These are phyloP conservation scores for Sebastes minor DNA, from an alignment of 2,797 vertebrate species.

Conservation along the genomic window DNA sequence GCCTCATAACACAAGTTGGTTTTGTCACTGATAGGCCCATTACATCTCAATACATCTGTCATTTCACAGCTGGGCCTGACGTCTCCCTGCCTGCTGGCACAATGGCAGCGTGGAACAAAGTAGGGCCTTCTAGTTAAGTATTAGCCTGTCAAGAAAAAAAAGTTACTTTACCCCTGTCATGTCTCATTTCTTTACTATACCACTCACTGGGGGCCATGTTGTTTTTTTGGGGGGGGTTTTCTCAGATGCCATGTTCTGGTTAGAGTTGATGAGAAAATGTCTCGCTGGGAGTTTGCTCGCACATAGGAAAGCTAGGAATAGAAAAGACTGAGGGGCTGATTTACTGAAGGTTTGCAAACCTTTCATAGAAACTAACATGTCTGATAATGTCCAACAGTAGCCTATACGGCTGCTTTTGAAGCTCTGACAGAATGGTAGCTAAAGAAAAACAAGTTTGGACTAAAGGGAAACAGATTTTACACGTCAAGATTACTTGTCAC, in stretches of 20 bases:
- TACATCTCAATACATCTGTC: slow-evolving; percentile 57
- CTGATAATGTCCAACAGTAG: not conserved
- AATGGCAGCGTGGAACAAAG: slow-evolving; percentile 37
- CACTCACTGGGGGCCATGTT: not conserved
- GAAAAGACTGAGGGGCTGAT: not conserved
- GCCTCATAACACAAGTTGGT: slow-evolving; percentile 35
- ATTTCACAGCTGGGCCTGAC: slow-evolving; percentile 22
- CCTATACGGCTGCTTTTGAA: not conserved
- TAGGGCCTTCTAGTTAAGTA: slow-evolving; percentile 23
- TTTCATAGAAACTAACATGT: not conserved
- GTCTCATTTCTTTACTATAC: slow-evolving; percentile 19
- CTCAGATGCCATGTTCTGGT: not conserved
- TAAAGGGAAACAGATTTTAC: not conserved
- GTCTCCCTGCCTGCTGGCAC: slow-evolving; percentile 20
- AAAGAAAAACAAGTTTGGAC: not conserved
- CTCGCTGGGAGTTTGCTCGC: not conserved
- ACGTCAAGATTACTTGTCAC: not conserved
- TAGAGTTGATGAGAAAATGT: slow-evolving; percentile 2
- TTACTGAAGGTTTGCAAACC: not conserved
- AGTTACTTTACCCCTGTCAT: slow-evolving; percentile 13
- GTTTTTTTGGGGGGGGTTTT: not conserved
- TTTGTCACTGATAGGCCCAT: slow-evolving; percentile 51
- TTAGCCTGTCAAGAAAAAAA: slow-evolving; percentile 42
- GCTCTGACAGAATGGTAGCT: not conserved
- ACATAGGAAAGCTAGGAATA: not conserved